phyloP scores from a whole-genome alignment of 30 jellyfish, hydroid and myxozoan species.

The Mastigias papua region DNA sequence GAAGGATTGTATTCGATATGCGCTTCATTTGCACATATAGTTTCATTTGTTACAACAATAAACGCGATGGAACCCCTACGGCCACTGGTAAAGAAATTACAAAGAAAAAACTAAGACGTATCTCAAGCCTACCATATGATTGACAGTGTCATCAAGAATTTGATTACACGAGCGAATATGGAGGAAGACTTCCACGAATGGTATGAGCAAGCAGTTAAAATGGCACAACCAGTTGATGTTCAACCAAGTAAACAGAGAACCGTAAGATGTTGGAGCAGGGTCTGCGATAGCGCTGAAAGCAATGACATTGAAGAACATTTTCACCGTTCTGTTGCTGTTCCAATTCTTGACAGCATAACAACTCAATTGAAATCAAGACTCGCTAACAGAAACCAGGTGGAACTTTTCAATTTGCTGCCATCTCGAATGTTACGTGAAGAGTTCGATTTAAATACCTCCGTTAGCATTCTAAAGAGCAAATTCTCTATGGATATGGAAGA shows the following conservation, averaged over 20 bases:
- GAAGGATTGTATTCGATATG: conserved; percentile 50
- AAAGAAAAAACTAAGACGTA: conserved; percentile 59
- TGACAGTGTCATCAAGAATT: conserved; percentile 12
- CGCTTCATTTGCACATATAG: too few relatives aligned
- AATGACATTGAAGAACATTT: conserved; percentile 50
- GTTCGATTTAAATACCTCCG: conserved; percentile 35
- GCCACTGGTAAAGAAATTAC: too few relatives aligned
- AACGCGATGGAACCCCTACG: conserved; percentile 59
- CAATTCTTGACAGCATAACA: conserved; percentile 51
- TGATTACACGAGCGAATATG: conserved; percentile 34
- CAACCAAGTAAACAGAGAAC: conserved; percentile 41
- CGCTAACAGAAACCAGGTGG: too few relatives aligned
- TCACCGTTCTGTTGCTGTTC: conserved; percentile 62
- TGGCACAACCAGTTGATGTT: conserved; percentile 29
- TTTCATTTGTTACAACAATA: too few relatives aligned
- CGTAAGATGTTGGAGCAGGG: conserved; percentile 46
- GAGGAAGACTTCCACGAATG: conserved; percentile 44
- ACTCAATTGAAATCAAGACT: conserved; percentile 49
- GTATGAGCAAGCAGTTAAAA: conserved; percentile 51
- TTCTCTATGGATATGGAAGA: too few relatives aligned
- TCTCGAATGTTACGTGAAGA: conserved; percentile 50
- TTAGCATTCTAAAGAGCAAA: too few relatives aligned
- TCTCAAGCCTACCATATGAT: conserved; percentile 70
- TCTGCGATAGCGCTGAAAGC: conserved; percentile 42
- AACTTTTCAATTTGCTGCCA: conserved; percentile 33